A percentile compares a stretch with the other conserved stretches of the same genome.
These are phyloP conservation scores for Megalurothrips usitatus DNA, from an alignment of 2,888 invertebrate genomes.

Conservation along the genomic window DNA sequence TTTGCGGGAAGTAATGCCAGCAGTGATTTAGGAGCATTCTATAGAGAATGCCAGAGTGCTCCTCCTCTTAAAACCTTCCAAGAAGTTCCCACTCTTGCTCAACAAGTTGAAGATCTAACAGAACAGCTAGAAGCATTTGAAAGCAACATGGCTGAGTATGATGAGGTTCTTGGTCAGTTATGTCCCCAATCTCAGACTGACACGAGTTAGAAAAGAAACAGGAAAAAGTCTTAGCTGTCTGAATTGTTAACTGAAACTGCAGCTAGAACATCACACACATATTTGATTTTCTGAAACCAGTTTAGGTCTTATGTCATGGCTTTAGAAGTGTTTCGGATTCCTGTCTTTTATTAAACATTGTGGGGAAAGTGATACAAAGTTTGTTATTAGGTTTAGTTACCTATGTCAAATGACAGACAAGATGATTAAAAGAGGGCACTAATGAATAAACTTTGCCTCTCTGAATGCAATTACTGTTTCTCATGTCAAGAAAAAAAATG, in stretches of 20 bases:
- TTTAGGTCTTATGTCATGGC: neutral
- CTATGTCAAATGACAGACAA: too few species aligned
- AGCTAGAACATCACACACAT: neutral
- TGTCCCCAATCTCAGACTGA: conserved; percentile 44
- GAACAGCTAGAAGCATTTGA: conserved; percentile 70
- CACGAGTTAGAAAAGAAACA: neutral
- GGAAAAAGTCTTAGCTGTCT: neutral
- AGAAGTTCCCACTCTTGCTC: conserved; percentile 50
- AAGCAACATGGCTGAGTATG: conserved; percentile 68
- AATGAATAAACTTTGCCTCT: too few species aligned
- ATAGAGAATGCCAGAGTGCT: conserved; percentile 72
- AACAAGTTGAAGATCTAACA: conserved; percentile 60
- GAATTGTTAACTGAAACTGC: neutral
- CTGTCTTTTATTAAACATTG: neutral
- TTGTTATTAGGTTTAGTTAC: too few species aligned
- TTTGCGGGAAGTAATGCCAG: conserved; percentile 69
- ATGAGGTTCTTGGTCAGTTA: conserved; percentile 67
- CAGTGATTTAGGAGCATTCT: conserved; percentile 72
- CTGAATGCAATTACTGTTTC: too few species aligned
- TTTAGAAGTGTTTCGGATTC: neutral
- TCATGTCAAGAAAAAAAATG: too few species aligned
- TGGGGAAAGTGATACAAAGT: neutral
- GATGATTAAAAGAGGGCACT: too few species aligned
- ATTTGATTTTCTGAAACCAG: neutral
- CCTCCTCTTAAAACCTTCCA: conserved; percentile 54